Conservation (phyloP, 2,797 vertebrate species). For the Typhlichthys eigenmanni region DNA sequence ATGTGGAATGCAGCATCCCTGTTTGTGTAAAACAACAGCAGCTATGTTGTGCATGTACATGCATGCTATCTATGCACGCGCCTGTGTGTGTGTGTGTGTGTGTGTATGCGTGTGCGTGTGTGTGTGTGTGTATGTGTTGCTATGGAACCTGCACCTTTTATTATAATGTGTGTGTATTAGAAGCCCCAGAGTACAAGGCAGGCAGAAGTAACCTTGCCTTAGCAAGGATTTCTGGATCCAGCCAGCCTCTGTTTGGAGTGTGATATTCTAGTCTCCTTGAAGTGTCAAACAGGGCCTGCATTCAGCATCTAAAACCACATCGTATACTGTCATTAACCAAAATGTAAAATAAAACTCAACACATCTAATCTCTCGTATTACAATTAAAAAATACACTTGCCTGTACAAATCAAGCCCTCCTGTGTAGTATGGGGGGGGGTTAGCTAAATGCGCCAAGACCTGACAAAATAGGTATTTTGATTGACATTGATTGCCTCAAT, state of each 20-base stretch:
- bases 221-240: slow-evolving; percentile 39
- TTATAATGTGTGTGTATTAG: no score
- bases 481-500: no score
- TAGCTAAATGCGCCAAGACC: no score
- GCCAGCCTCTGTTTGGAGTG: slow-evolving; percentile 46
- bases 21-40: background rate
- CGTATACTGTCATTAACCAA: background rate
- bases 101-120: background rate
- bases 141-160: no score
- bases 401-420: no score
- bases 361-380: no score
- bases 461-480: no score
- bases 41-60: background rate
- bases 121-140: background rate
- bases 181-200: slow-evolving; percentile 8
- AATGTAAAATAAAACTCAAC: no score
- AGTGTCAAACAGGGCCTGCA: slow-evolving; percentile 36
- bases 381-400: no score
- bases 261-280: slow-evolving; percentile 46
- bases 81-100: slow-evolving; percentile 1
- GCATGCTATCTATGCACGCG: no score
- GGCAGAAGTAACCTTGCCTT: slow-evolving; percentile 21
- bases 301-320: slow-evolving; percentile 31
- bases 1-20: background rate
- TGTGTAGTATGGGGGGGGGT: no score